Conservation (phyloP, 2,888 invertebrate genomes). For the Clunio marinus region DNA sequence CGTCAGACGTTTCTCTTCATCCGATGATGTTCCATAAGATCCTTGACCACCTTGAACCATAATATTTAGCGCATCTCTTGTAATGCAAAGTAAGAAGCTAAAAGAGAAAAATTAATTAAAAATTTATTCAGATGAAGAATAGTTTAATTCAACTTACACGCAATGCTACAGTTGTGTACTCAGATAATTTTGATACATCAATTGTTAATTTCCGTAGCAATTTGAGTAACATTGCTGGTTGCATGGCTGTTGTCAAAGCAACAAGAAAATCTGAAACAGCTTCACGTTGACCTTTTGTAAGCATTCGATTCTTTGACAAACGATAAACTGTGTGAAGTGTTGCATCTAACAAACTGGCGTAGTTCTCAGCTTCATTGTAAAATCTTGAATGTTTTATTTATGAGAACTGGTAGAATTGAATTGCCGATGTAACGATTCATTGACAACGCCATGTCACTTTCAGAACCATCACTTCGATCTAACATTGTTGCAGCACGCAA, state of each 20-base stretch:
- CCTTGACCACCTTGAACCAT: constrained; percentile 88
- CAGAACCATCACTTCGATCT: constrained; percentile 90
- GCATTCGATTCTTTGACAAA: constrained; percentile 91
- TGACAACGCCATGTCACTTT: constrained; percentile 98
- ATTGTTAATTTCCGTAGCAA: constrained; percentile 91
- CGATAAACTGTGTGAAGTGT: constrained; percentile 95
- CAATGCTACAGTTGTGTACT: constrained; percentile 96
- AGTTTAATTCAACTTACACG: constrained; percentile 59
- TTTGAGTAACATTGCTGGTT: constrained; percentile 95
- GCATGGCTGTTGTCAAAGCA: constrained; percentile 94
- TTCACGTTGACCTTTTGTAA: constrained; percentile 96
- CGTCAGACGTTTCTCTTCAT: constrained; percentile 96
- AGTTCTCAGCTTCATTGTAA: constrained; percentile 95
- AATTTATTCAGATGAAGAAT: neutral
- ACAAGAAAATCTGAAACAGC: constrained; percentile 98
- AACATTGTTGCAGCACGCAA: constrained; percentile 95
- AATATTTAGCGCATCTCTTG: constrained; percentile 98
- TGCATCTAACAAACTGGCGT: constrained; percentile 91
- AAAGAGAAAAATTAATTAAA: constrained; percentile 41
- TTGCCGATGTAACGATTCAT: constrained; percentile 99
- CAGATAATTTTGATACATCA: constrained; percentile 93
- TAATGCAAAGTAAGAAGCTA: constrained; percentile 94
- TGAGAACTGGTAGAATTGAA: constrained; percentile 92
- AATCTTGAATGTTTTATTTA: constrained; percentile 94
- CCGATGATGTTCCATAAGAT: constrained; percentile 86